phyloP scores from a whole-genome alignment of 2,113 vertebrate genomes.

The Nymphicus hollandicus region DNA sequence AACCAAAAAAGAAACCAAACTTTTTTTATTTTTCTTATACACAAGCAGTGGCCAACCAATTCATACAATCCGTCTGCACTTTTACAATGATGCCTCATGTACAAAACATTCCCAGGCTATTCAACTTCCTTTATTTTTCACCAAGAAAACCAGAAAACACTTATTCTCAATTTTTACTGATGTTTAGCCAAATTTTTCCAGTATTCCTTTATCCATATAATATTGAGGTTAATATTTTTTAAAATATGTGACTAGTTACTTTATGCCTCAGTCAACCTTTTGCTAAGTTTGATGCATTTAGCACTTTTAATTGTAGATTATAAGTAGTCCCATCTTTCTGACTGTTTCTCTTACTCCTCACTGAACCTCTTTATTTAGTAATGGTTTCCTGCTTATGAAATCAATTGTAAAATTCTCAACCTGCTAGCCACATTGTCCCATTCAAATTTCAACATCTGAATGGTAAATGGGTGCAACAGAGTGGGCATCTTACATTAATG shows the following conservation, averaged over 20 bases:
- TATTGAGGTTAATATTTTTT: background rate
- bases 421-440: background rate
- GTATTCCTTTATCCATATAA: background rate
- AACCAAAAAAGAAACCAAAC: too few relatives aligned
- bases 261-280: background rate
- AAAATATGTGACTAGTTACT: background rate
- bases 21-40: background rate
- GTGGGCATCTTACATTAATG: background rate
- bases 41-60: background rate
- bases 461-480: background rate
- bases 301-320: background rate
- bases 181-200: background rate
- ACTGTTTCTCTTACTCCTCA: background rate
- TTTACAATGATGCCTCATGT: background rate
- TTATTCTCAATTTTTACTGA: background rate
- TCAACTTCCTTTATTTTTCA: background rate
- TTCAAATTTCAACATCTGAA: background rate
- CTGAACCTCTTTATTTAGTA: background rate
- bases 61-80: background rate
- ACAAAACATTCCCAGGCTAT: background rate
- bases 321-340: background rate
- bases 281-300: background rate
- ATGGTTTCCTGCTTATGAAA: background rate
- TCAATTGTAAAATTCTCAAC: background rate
- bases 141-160: background rate